Conservation (phyloP, 53 echinoderm and acorn worm genomes). For the Temnopleurus reevesii region DNA sequence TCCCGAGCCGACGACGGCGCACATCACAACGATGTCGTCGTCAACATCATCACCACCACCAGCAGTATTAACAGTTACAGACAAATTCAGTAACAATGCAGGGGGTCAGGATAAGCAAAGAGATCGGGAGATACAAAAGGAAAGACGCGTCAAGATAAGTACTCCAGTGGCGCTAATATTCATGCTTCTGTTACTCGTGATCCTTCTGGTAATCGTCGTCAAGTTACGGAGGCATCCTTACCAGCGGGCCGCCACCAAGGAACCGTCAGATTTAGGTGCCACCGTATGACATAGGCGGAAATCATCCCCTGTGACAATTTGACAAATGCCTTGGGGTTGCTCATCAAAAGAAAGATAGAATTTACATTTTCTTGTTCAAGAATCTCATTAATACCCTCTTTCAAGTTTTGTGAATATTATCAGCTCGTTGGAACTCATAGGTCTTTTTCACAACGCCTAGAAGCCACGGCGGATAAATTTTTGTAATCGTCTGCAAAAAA, state of each 20-base stretch:
- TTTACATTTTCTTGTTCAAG: too few relatives aligned
- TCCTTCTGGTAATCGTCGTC: not conserved
- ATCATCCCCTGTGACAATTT: not conserved
- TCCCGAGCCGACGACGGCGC: not conserved
- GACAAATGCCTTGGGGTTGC: not conserved
- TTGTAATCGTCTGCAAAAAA: too few relatives aligned
- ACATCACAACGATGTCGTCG: not conserved
- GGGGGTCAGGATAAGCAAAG: not conserved
- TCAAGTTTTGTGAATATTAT: not conserved
- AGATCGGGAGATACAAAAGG: not conserved
- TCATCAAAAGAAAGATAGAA: not conserved
- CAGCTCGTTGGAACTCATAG: not conserved
- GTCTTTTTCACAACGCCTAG: not conserved
- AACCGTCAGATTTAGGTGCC: not conserved
- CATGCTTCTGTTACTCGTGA: not conserved
- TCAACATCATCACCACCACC: not conserved
- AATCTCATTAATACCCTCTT: too few relatives aligned
- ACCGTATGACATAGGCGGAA: not conserved
- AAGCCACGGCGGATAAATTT: too few relatives aligned
- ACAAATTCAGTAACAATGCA: not conserved
- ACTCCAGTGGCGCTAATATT: not conserved
- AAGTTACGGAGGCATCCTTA: conserved; percentile 5
- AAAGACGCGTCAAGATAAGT: not conserved
- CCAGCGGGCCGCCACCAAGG: conserved; percentile 13
- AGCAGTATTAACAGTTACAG: conserved; percentile 10